Conservation (phyloP, 2,888 invertebrate genomes). For the Cremastinae sp. region DNA sequence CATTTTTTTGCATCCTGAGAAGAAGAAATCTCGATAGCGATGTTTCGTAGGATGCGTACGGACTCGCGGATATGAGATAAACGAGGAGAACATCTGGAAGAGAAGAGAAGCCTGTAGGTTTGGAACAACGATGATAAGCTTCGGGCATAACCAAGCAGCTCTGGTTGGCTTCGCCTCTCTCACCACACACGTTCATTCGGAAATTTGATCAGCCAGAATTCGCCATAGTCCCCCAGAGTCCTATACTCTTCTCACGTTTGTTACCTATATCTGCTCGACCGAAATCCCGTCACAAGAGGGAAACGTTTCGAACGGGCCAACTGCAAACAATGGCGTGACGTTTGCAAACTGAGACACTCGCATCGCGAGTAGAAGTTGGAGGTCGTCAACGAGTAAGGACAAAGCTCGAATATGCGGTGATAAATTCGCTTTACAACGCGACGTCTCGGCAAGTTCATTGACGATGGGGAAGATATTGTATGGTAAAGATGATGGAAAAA, state of each 20-base stretch:
- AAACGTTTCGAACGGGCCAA: constrained; percentile 11
- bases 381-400: background rate
- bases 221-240: constrained; percentile 39
- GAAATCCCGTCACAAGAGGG: constrained; percentile 30
- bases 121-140: constrained; percentile 46
- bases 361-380: background rate
- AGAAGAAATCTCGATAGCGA: constrained; percentile 42
- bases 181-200: constrained; percentile 49
- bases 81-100: background rate
- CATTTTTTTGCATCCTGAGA: constrained; percentile 28
- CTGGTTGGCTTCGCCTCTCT: constrained; percentile 19
- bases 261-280: constrained; percentile 17
- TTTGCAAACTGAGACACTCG: constrained; percentile 28
- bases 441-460: constrained; percentile 6
- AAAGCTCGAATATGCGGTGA: constrained; percentile 8
- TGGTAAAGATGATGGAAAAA: constrained; percentile 12
- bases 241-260: constrained; percentile 22
- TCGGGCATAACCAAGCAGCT: constrained; percentile 14
- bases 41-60: constrained; percentile 30
- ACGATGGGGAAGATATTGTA: constrained; percentile 6
- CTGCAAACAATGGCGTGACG: constrained; percentile 50
- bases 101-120: background rate
- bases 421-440: constrained; percentile 5
- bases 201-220: constrained; percentile 61
- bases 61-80: constrained; percentile 18